Conservation (phyloP, 2,888 invertebrate species). For the Leucophenga montana region DNA sequence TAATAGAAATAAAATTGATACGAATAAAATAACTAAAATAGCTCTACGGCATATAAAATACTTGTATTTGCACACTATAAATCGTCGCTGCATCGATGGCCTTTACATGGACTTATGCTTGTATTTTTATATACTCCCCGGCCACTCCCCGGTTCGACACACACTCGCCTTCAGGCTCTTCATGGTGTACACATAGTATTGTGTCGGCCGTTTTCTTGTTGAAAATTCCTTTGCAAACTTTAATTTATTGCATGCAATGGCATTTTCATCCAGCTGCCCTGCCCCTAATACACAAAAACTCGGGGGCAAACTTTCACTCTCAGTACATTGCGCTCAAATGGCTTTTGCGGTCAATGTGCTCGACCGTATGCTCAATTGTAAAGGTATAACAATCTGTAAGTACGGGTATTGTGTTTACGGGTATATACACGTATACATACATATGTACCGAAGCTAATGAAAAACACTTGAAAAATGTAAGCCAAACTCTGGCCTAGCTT, state of each 20-base stretch:
- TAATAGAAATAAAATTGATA: neutral
- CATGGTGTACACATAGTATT: too few relatives aligned
- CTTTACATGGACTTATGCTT: conserved; percentile 10
- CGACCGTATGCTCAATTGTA: too few relatives aligned
- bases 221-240: neutral
- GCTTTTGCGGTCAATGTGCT: neutral
- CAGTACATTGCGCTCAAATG: neutral
- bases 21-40: neutral
- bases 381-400: too few relatives aligned
- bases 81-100: conserved; percentile 20
- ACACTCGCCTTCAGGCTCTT: too few relatives aligned
- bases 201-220: too few relatives aligned
- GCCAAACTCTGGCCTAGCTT: neutral
- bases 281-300: too few relatives aligned
- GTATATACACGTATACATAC: neutral
- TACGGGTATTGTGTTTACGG: too few relatives aligned
- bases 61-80: conserved; percentile 12
- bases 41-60: neutral
- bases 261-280: neutral
- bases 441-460: neutral
- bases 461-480: neutral
- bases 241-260: conserved; percentile 19
- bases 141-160: too few relatives aligned
- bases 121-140: neutral
- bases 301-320: neutral